Conservation (phyloP, 1,140 invertebrate species). For the Drosophila orena region DNA sequence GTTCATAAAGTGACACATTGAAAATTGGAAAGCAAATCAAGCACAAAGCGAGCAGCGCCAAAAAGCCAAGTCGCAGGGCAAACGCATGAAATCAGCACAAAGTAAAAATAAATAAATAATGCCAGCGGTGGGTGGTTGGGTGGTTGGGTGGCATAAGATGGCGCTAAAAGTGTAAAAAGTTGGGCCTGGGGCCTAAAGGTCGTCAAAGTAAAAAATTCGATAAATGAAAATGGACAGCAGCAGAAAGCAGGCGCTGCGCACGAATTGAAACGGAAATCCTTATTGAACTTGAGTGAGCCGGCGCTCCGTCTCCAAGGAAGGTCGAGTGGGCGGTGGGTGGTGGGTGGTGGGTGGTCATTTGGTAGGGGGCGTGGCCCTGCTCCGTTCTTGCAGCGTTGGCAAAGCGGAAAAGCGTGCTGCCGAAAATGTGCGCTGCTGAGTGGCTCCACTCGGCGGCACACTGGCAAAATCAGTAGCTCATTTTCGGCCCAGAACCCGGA, state of each 20-base stretch:
- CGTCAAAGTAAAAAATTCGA: constrained; percentile 81
- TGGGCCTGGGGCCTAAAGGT: constrained; percentile 70
- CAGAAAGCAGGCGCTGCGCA: constrained; percentile 60
- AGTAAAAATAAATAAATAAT: constrained; percentile 53
- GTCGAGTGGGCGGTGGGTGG: constrained; percentile 15
- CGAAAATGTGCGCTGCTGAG: constrained; percentile 76
- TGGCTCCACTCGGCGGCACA: constrained; percentile 56
- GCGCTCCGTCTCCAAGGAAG: constrained; percentile 42
- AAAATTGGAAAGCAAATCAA: constrained; percentile 83
- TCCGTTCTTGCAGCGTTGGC: constrained; percentile 52
- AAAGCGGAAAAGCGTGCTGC: constrained; percentile 79
- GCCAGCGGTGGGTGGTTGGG: not conserved
- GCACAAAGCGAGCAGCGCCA: constrained; percentile 67
- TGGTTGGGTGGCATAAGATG: too few species aligned
- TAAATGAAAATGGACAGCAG: constrained; percentile 75
- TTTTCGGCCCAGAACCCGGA: not conserved
- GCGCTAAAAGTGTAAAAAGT: constrained; percentile 80
- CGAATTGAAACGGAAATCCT: constrained; percentile 82
- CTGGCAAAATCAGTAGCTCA: constrained; percentile 7
- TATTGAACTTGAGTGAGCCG: constrained; percentile 73
- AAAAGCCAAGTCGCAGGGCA: constrained; percentile 72
- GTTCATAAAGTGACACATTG: constrained; percentile 82
- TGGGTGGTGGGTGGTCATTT: not conserved
- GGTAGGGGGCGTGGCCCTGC: not conserved
- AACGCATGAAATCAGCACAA: constrained; percentile 77